Percentiles rank a stretch among this genome's conserved stretches.
Conservation (phyloP, 2,888 invertebrate species). For the Lasiommata megera region DNA sequence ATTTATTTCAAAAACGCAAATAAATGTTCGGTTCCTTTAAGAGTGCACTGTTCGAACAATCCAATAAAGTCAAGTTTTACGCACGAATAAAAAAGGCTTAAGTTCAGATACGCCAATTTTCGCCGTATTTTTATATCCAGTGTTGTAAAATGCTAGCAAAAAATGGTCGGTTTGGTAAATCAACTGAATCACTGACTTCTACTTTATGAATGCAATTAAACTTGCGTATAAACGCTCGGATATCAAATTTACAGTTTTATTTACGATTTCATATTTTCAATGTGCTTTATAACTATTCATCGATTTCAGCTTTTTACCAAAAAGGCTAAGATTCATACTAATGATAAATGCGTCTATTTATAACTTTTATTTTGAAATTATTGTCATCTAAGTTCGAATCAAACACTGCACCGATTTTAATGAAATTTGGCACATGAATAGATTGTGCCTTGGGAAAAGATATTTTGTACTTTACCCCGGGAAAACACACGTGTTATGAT, state of each 20-base stretch:
- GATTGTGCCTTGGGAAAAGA: too few species aligned
- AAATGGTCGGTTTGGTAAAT: conserved; percentile 8
- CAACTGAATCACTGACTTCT: conserved; percentile 7
- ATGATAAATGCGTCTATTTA: too few species aligned
- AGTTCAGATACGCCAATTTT: conserved; percentile 8
- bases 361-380: too few species aligned
- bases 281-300: neutral
- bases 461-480: too few species aligned
- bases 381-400: too few species aligned
- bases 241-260: neutral
- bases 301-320: too few species aligned
- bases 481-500: too few species aligned
- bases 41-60: neutral
- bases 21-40: conserved; percentile 6
- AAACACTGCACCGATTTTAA: too few species aligned
- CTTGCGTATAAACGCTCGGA: neutral
- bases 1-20: conserved; percentile 16
- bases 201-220: conserved; percentile 8
- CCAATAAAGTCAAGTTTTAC: conserved; percentile 9
- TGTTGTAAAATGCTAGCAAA: neutral
- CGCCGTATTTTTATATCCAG: conserved; percentile 2
- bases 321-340: too few species aligned
- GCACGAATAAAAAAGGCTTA: conserved; percentile 14
- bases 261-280: neutral
- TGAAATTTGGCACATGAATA: too few species aligned